Base-by-base conservation (phyloP, 2,888 invertebrate genomes). In the Pyralis farinalis region DNA sequence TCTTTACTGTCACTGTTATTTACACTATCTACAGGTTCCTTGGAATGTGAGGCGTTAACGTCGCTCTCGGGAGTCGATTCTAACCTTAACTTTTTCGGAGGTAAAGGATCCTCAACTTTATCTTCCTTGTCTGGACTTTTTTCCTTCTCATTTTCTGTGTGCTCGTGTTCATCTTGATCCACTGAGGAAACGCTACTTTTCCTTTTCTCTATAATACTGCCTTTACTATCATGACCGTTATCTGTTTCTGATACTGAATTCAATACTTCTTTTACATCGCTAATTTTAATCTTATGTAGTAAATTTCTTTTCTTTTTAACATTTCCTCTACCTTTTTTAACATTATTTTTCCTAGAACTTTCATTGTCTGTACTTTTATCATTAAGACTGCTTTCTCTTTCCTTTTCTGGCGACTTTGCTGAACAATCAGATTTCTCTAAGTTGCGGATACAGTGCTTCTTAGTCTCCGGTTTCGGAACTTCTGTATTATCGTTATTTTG, bases 161-260 rank as follows among this genome's bases (percentile, higher is more conserved):
- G 63, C 11, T 67, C 63, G 3, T 51, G 49, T 6, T 79, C 77
- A n/a, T 80, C 80, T 34, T 79, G 76, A 31, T 85, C 86, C 31
- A 72, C 69, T 12, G 87, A 86, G 0, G 86, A 86, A 9, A 88
- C 75, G 67, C 86, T 85, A 45, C 83, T 87, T 62, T 87, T 84
- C 47, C 85, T 69, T 42, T 83, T 85, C 49, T 84, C 79, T 54
- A 80, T 76, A 61, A 85, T 81, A 74, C 71, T 74, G 58, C 77
- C 67, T 79, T 86, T 87, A 71, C 64, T 79, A 61, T 81, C 78
- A 42, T 75, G 77, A 58, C 72, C 62, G 50, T 68, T 78, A 45
- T 83, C 82, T 53, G 69, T 71, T 55, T 78, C 80, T 34, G 72
- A 55, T 28, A 71, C 51, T 34, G 74, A 70, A 49, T 73, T 80